Evolutionary conservation across 2,113 vertebrate genomes (phyloP).

Genomic region (Plecturocebus donacophilus): DNA sequence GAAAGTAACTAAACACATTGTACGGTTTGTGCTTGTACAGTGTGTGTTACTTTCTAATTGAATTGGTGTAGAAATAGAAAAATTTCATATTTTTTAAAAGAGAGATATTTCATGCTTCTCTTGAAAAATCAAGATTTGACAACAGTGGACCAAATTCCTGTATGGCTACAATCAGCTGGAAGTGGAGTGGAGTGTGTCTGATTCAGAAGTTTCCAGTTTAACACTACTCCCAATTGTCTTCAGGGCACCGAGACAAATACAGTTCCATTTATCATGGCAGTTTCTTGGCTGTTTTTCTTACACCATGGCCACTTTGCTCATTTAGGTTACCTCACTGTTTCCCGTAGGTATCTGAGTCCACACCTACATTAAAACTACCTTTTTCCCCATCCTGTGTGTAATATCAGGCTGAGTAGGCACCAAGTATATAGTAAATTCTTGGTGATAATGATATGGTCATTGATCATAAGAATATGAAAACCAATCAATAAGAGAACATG

Average conservation of each 20-base stretch:
- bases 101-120: not conserved
- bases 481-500: not conserved
- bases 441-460: not conserved
- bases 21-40: not conserved
- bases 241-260: not conserved
- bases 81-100: not conserved
- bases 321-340: not conserved
- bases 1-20: too few relatives aligned
- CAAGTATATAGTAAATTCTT: not conserved
- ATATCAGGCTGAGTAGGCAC: not conserved
- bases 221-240: not conserved
- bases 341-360: not conserved
- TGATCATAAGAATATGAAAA: slow-evolving; percentile 5
- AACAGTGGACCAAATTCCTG: not conserved
- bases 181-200: not conserved
- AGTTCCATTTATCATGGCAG: not conserved
- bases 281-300: not conserved
- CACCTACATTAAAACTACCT: not conserved
- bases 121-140: not conserved
- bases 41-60: not conserved
- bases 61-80: not conserved
- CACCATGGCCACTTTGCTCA: not conserved
- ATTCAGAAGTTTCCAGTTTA: not conserved
- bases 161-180: not conserved
- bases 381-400: not conserved